phyloP scores from a whole-genome alignment of 2,888 invertebrate genomes.

The Hemistola chrysoprasaria region DNA sequence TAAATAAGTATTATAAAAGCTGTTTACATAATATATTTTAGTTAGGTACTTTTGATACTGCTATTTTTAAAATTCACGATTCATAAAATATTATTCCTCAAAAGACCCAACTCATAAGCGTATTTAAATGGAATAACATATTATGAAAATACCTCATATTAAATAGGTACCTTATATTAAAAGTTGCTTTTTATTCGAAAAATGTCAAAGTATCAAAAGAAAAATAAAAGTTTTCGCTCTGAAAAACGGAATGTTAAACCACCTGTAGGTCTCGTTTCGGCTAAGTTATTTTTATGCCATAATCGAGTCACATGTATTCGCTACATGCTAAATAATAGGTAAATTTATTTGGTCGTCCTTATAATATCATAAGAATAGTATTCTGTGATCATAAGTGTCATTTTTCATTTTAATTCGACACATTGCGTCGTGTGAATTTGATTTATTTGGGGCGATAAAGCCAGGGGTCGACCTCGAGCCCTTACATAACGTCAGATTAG shows the following conservation, averaged over 20 bases:
- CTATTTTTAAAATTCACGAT: no score
- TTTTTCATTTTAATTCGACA: constrained; percentile 14
- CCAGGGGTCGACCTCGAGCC: constrained; percentile 11
- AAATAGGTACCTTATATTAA: no score
- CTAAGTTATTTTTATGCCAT: constrained; percentile 34
- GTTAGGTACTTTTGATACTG: no score
- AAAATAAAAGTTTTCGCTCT: constrained; percentile 1
- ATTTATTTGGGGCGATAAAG: constrained; percentile 24
- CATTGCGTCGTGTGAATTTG: constrained; percentile 23
- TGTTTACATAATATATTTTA: no score
- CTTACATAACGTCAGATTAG: constrained; percentile 26
- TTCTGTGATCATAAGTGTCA: constrained; percentile 9
- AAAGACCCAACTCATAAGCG: no score
- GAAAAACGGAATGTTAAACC: constrained; percentile 39
- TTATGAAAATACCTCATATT: no score
- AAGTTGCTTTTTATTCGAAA: no score
- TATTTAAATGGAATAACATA: no score
- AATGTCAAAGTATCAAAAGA: no score
- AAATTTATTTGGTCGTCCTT: constrained; percentile 19
- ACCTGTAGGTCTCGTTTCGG: constrained; percentile 41
- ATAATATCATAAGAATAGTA: constrained; percentile 19
- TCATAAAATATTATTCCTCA: no score
- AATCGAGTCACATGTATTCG: constrained; percentile 32
- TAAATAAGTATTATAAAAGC: no score
- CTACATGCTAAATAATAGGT: constrained; percentile 20